Conservation (phyloP, 2,888 invertebrate genomes). For the Saturnia japonica region DNA sequence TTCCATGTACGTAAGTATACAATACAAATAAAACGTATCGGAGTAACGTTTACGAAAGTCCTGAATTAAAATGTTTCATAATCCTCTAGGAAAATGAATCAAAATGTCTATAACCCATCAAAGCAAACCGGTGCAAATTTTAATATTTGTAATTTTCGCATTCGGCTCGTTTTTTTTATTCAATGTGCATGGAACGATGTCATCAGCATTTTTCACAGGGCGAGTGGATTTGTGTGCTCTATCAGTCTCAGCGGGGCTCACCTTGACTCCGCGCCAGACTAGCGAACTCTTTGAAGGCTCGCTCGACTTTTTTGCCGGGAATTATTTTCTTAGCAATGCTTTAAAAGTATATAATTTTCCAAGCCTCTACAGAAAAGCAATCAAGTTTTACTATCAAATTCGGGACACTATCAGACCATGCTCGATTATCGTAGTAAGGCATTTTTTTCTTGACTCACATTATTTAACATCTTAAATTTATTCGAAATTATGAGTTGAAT, state of each 20-base stretch:
- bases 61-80: background rate
- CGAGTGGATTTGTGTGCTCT: slow-evolving; percentile 41
- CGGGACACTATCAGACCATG: background rate
- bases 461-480: background rate
- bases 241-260: slow-evolving; percentile 41
- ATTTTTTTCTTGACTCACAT: background rate
- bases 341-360: background rate
- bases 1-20: no score
- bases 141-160: background rate
- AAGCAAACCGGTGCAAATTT: background rate
- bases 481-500: background rate
- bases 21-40: background rate
- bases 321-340: slow-evolving; percentile 6
- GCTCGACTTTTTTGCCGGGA: background rate
- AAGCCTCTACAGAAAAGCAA: background rate
- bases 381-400: background rate
- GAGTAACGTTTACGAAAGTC: background rate
- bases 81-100: background rate
- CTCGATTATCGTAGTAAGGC: background rate
- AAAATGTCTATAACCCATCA: background rate
- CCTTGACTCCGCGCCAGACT: slow-evolving; percentile 39
- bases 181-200: slow-evolving; percentile 19
- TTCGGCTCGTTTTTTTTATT: slow-evolving; percentile 5
- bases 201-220: slow-evolving; percentile 4
- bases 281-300: slow-evolving; percentile 29